phyloP scores from a whole-genome alignment of 1,140 invertebrate species.

The Elymnias hypermnestra region DNA sequence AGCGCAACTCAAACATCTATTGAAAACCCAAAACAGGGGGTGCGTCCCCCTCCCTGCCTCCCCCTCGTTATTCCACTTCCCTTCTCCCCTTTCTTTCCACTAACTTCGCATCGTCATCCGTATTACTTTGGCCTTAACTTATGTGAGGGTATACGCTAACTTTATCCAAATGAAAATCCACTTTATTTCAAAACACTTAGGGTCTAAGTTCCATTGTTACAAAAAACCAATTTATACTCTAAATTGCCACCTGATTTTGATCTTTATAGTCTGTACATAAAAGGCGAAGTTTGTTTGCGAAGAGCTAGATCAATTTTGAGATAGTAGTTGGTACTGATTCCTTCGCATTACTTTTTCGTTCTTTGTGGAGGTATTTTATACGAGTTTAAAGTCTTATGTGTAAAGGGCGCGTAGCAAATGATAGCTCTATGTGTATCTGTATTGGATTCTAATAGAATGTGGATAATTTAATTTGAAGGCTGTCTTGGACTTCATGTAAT shows the following conservation, averaged over 20 bases:
- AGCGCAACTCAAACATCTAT: conserved; percentile 68
- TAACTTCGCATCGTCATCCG: conserved; percentile 72
- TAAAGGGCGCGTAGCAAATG: conserved; percentile 41
- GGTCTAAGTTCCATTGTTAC: conserved; percentile 23
- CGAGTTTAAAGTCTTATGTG: conserved; percentile 70
- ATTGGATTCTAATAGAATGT: conserved; percentile 31
- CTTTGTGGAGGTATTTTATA: conserved; percentile 72
- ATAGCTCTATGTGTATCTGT: conserved; percentile 35
- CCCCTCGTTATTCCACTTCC: conserved; percentile 59
- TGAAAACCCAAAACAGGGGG: conserved; percentile 73
- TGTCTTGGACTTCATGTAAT: not conserved
- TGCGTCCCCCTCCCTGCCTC: conserved; percentile 23
- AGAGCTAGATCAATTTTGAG: conserved; percentile 62
- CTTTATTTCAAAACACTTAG: conserved; percentile 7
- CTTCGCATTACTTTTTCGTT: conserved; percentile 73
- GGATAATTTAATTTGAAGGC: conserved; percentile 28
- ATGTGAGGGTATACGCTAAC: conserved; percentile 50
- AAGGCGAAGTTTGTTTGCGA: conserved; percentile 14
- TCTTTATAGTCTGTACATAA: conserved; percentile 19
- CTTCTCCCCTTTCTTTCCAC: conserved; percentile 70
- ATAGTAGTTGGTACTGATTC: conserved; percentile 73
- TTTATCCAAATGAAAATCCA: conserved; percentile 23
- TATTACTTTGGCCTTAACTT: conserved; percentile 74
- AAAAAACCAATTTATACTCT: conserved; percentile 64
- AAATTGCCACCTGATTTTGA: conserved; percentile 29